Conservation (phyloP, 1,140 invertebrate genomes). For the Drosophila orena region DNA sequence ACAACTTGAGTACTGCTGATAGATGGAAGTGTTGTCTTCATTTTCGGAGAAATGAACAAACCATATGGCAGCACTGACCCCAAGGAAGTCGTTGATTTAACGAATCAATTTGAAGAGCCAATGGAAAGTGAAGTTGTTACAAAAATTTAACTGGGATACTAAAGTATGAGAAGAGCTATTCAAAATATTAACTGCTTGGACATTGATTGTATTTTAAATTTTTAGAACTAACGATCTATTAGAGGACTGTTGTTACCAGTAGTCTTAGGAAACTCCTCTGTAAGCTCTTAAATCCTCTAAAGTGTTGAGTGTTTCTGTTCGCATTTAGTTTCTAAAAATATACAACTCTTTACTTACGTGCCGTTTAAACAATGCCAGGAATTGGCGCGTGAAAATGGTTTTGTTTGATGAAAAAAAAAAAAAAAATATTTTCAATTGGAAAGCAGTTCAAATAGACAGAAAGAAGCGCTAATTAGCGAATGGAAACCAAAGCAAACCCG, state of each 20-base stretch:
- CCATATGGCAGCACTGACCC: constrained; percentile 17
- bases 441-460: constrained; percentile 57
- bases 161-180: neutral
- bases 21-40: constrained; percentile 36
- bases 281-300: neutral
- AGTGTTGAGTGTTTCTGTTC: constrained; percentile 1
- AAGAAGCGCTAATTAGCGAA: constrained; percentile 70
- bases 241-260: too few species aligned
- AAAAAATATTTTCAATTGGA: constrained; percentile 64
- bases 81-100: constrained; percentile 2
- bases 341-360: constrained; percentile 54
- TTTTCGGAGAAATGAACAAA: constrained; percentile 12
- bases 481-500: constrained; percentile 37
- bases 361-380: constrained; percentile 72
- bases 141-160: neutral
- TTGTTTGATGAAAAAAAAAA: constrained; percentile 69
- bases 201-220: neutral
- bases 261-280: neutral
- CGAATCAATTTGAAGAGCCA: constrained; percentile 9
- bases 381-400: constrained; percentile 80
- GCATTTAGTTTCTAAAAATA: constrained; percentile 71
- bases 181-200: too few species aligned
- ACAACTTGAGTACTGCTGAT: constrained; percentile 35
- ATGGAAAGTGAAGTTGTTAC: neutral
- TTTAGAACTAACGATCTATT: too few species aligned